phyloP scores from a whole-genome alignment of 2,113 vertebrate species.

The Pangasianodon hypophthalmus region DNA sequence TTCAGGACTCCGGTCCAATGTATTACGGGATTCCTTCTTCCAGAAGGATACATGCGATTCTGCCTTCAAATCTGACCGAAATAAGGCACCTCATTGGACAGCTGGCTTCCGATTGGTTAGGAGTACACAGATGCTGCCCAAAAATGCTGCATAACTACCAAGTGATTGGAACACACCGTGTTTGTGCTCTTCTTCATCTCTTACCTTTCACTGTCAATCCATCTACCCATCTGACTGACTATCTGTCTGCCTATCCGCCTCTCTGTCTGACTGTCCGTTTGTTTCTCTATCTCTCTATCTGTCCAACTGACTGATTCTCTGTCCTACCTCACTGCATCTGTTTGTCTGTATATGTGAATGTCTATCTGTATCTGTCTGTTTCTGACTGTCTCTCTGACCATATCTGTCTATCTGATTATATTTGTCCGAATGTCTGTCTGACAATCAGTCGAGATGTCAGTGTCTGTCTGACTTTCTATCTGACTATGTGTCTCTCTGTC shows the following conservation, averaged over 20 bases:
- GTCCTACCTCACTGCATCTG: neutral
- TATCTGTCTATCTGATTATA: neutral
- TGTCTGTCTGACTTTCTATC: neutral
- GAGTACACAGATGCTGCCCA: no score
- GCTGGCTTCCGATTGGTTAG: no score
- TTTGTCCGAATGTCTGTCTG: neutral
- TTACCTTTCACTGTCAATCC: neutral
- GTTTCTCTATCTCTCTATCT: neutral
- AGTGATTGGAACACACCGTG: no score
- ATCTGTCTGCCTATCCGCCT: neutral
- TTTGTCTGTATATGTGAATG: neutral
- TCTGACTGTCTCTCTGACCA: neutral
- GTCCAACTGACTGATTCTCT: neutral
- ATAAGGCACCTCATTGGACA: no score
- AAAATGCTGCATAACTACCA: no score
- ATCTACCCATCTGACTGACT: neutral
- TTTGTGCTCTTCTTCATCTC: no score
- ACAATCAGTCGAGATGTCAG: neutral
- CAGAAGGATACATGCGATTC: no score
- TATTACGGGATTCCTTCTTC: no score
- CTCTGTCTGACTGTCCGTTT: no score
- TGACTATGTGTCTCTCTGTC: neutral
- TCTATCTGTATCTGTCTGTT: neutral
- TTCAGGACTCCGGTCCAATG: no score
- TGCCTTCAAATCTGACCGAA: no score